Evolutionary conservation across 2,797 vertebrate genomes (phyloP).

Genomic region (Fistularia commersonii): DNA sequence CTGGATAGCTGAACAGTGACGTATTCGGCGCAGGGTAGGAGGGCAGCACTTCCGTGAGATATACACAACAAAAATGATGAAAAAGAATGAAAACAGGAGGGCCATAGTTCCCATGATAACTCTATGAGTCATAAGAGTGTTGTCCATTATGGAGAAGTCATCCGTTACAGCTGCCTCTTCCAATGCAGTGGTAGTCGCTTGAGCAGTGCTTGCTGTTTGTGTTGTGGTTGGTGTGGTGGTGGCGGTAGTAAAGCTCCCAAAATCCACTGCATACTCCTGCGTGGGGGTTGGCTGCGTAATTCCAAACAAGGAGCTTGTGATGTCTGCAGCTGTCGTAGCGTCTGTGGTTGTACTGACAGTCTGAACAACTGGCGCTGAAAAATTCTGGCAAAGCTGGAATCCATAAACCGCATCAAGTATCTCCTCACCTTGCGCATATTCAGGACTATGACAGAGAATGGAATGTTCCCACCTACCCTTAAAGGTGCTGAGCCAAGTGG

Average conservation of each 20-base stretch:
- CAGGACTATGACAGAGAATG: slow-evolving; percentile 93
- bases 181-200: slow-evolving; percentile 63
- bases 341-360: slow-evolving; percentile 79
- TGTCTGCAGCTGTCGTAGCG: slow-evolving; percentile 69
- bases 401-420: slow-evolving; percentile 96
- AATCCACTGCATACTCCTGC: slow-evolving; percentile 91
- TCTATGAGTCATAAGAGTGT: slow-evolving; percentile 94
- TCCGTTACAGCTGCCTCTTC: slow-evolving; percentile 86
- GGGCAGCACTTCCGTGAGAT: slow-evolving; percentile 99
- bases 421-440: slow-evolving; percentile 98
- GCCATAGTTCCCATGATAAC: slow-evolving; percentile 99
- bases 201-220: slow-evolving; percentile 68
- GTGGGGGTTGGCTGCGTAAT: slow-evolving; percentile 91
- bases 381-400: slow-evolving; percentile 98
- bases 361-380: slow-evolving; percentile 86
- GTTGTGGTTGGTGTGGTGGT: slow-evolving; percentile 69
- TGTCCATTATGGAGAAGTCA: slow-evolving; percentile 87
- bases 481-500: slow-evolving; percentile 93
- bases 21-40: slow-evolving; percentile 93
- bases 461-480: slow-evolving; percentile 97
- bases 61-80: slow-evolving; percentile 99
- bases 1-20: slow-evolving; percentile 97
- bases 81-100: slow-evolving; percentile 98
- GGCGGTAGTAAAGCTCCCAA: slow-evolving; percentile 90
- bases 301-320: slow-evolving; percentile 88